Evolutionary conservation across 2,888 invertebrate species (phyloP).

Genomic region (Cylloceria caligata): DNA sequence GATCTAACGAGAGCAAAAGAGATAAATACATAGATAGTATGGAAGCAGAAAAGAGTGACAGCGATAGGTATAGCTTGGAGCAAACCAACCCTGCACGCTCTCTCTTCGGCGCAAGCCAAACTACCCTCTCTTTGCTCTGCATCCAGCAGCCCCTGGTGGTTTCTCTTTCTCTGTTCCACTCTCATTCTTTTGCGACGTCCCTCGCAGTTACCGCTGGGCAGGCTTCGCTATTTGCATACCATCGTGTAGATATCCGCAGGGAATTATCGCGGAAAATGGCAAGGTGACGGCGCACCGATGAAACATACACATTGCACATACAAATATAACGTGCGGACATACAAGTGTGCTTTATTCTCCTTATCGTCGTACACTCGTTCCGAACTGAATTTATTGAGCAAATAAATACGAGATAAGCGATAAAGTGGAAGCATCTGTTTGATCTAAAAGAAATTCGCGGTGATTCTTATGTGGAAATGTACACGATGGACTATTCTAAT

Average conservation of each 20-base stretch:
- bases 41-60: slow-evolving; percentile 36
- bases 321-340: slow-evolving; percentile 14
- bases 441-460: background rate
- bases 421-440: background rate
- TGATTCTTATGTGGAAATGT: background rate
- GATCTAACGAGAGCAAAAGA: slow-evolving; percentile 41
- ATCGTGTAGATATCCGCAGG: slow-evolving; percentile 71
- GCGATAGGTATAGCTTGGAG: slow-evolving; percentile 32
- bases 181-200: slow-evolving; percentile 23
- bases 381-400: background rate
- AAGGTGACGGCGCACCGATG: slow-evolving; percentile 72
- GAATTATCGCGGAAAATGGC: slow-evolving; percentile 73
- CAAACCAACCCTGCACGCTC: slow-evolving; percentile 35
- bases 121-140: slow-evolving; percentile 64
- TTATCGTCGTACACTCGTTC: background rate
- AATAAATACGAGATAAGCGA: background rate
- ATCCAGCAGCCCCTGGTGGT: slow-evolving; percentile 54
- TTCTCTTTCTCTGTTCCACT: slow-evolving; percentile 63
- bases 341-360: background rate
- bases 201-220: slow-evolving; percentile 14
- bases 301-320: slow-evolving; percentile 49
- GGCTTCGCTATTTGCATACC: slow-evolving; percentile 76
- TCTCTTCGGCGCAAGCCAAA: slow-evolving; percentile 55
- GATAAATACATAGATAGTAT: slow-evolving; percentile 23
- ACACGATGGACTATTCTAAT: too few relatives aligned